phyloP scores from a whole-genome alignment of 2,113 vertebrate species.

The Stigmatopora nigra region DNA sequence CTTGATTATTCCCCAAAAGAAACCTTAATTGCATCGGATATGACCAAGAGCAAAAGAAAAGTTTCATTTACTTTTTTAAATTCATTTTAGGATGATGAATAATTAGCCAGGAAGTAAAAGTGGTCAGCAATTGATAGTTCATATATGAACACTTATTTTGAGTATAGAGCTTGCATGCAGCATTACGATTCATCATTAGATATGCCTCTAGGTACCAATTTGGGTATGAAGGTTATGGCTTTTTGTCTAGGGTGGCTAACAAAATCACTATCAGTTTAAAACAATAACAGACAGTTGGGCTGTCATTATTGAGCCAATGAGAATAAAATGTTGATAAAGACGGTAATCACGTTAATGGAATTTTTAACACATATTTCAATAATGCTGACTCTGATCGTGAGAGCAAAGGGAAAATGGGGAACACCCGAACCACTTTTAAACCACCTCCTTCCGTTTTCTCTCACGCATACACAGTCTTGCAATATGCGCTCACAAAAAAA shows the following conservation, averaged over 20 bases:
- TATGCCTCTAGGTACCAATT: background rate
- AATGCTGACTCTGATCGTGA: slow-evolving; percentile 50
- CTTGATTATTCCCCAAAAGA: background rate
- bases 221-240: background rate
- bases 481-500: background rate
- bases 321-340: background rate
- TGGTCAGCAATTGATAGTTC: background rate
- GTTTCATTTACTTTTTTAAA: background rate
- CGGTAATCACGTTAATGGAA: background rate
- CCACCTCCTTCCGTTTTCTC: slow-evolving; percentile 11
- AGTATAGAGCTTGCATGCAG: background rate
- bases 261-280: background rate
- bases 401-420: slow-evolving; percentile 45
- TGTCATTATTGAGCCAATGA: background rate
- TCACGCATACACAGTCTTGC: background rate
- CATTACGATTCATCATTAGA: background rate
- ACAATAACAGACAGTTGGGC: background rate
- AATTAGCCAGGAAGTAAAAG: background rate
- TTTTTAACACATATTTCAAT: background rate
- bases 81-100: background rate
- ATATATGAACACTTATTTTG: background rate
- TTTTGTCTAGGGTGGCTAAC: background rate
- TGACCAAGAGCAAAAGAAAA: background rate
- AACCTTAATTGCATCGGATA: background rate
- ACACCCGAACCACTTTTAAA: slow-evolving; percentile 39